These are phyloP conservation scores for Habropoda laboriosa DNA, from an alignment of 1,140 invertebrate genomes.

Conservation along the genomic window DNA sequence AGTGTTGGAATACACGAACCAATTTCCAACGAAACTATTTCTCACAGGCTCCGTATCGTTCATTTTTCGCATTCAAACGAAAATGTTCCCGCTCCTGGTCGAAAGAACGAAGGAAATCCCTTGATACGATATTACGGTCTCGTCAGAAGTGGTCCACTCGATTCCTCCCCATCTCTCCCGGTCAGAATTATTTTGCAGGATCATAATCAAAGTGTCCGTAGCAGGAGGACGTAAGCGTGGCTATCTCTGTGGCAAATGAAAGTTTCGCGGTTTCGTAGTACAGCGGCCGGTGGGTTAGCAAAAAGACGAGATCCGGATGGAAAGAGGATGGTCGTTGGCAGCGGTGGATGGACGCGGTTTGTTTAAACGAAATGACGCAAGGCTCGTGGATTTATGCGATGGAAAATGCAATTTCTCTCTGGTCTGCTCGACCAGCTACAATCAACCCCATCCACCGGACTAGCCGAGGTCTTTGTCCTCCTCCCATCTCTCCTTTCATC, in stretches of 20 bases:
- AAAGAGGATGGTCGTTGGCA: conserved; percentile 23
- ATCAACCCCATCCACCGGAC: conserved; percentile 51
- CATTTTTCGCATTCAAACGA: no score
- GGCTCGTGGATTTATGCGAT: conserved; percentile 46
- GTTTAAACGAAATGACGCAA: conserved; percentile 76
- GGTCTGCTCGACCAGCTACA: conserved; percentile 59
- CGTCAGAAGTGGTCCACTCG: neutral
- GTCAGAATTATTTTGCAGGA: conserved; percentile 33
- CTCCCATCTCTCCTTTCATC: conserved; percentile 34
- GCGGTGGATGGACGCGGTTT: conserved; percentile 63
- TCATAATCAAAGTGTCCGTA: conserved; percentile 54
- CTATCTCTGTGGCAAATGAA: conserved; percentile 29
- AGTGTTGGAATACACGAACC: no score
- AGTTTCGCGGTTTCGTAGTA: conserved; percentile 30
- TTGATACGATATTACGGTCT: neutral
- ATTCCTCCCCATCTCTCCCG: neutral
- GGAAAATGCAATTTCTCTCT: conserved; percentile 72
- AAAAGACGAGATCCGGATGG: conserved; percentile 41
- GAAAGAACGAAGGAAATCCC: neutral
- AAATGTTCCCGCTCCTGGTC: no score
- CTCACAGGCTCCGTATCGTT: no score
- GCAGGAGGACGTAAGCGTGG: conserved; percentile 21
- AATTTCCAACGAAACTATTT: no score
- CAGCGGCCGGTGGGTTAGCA: neutral
- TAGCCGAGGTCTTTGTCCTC: conserved; percentile 33